Evolutionary conservation across 2,888 invertebrate genomes (phyloP), one percentile per base, ranked within the genome.

Genomic region (Drosophila ochracea): DNA sequence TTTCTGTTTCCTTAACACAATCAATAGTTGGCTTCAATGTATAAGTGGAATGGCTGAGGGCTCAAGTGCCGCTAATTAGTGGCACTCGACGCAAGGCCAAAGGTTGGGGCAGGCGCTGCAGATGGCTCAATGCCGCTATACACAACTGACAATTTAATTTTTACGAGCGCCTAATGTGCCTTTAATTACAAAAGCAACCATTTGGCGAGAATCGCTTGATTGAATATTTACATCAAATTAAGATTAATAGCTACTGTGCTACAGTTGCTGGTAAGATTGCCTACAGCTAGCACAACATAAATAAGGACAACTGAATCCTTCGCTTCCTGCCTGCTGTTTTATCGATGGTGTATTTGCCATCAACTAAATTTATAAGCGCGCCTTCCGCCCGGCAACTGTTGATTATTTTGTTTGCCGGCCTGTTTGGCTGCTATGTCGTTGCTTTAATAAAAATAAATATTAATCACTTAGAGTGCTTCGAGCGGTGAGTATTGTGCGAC

Each of bases 91-190:
- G 47, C n/a, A 25, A 11, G 49, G 21, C 59, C 16, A 1, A 13
- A 16, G 25, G 13, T n/a, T 7, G 31, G 13, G 43, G 16, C 39
- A 43, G 49, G 50, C 58, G 52, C 33, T 67, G 47, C 60, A 68
- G 52, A 41, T 70, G 62, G 49, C 60, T 31, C 31, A 21, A 53
- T 25, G 31, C 31, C 39, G 39, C 21, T 53, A 55, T 30, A 49
- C 65, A 30, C 63, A 72, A 64, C 65, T 71, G 87, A 55, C 84
- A 89, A 80, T 90, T 90, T 82, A 80, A 89, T 82, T 89, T 89
- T 87, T 80, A 85, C 85, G 90, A 87, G 73, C 78, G 41, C 76
- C 78, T 87, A 85, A 89, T 85, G 89, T 73, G 72, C 39, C 75
- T 81, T 85, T 85, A 89, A 85, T 85, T 85, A 84, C 74, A 52